A percentile compares a stretch with the other conserved stretches of the same genome.
Evolutionary conservation across 2,113 vertebrate genomes (phyloP).

Genomic region (Chaetorhynchus papuensis): DNA sequence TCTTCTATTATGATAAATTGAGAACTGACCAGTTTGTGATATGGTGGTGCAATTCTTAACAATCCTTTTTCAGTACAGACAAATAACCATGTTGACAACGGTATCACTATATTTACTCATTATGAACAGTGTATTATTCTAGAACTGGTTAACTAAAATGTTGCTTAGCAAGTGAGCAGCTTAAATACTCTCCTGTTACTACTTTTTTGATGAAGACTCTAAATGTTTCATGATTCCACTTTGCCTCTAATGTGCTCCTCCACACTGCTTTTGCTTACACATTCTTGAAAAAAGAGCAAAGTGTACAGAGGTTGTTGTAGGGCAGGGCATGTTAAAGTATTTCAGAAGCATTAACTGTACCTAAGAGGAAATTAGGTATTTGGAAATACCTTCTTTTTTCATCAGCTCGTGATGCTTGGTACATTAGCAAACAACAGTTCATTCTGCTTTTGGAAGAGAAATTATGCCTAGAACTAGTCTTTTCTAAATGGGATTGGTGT

Average conservation of each 20-base stretch:
- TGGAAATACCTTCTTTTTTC: neutral
- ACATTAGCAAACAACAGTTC: neutral
- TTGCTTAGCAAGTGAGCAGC: neutral
- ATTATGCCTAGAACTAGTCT: neutral
- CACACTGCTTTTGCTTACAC: neutral
- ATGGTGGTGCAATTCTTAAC: neutral
- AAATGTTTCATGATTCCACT: fast-evolving
- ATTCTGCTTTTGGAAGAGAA: neutral
- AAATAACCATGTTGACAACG: neutral
- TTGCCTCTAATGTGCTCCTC: neutral
- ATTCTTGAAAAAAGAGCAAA: neutral
- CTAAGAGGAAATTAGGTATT: neutral
- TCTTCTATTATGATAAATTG: neutral
- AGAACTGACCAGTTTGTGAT: neutral
- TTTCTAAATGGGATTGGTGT: neutral
- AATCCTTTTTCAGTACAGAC: neutral
- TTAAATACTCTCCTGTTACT: neutral
- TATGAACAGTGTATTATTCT: neutral
- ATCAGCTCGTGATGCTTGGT: neutral
- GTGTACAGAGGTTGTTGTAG: neutral
- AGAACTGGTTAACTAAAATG: neutral
- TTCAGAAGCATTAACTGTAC: neutral
- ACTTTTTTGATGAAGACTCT: neutral
- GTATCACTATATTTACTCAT: neutral
- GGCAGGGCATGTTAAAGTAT: neutral